Evolutionary conservation across 2,888 invertebrate species (phyloP), one percentile per base, ranked within the genome.

Genomic region (Crematogaster levior): DNA sequence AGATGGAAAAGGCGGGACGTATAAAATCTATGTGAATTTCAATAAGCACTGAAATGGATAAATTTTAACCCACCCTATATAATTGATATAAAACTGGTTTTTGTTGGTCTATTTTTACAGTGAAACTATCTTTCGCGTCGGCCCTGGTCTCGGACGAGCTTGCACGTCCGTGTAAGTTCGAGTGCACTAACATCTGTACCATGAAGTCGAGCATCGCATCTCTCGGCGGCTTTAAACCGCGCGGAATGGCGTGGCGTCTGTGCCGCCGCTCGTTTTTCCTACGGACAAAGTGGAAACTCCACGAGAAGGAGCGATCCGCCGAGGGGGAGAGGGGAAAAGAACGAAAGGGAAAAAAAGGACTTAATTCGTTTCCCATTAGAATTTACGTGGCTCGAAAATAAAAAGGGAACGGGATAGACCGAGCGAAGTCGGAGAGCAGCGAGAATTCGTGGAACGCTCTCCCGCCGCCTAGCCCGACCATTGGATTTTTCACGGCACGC

Each of bases 301-400:
- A 70, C 77, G 70, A 70, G 48, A 21, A 37, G 24, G 18, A 61
- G 18, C 73, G 60, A 60, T 48, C 21, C 56, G 34, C 12, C 56
- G 24, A 3, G 27, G 37, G 9, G 24, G 34, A 74, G 21, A 70
- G 63, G 24, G 27, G 24, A 53, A 34, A 48, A 66, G 34, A 46
- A n/a, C 46, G 53, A 43, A 37, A 68, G 40, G 80, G 51, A 48
- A 66, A 79, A 84, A 79, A 80, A 70, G 66, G 63, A 73, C 60
- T 82, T 85, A 84, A 87, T 83, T 84, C 82, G 87, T 83, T 75
- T 82, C 83, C 88, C 84, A 89, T 85, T 88, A 83, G 83, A 88
- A 85, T 88, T 85, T 84, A 83, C 83, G 84, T 77, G 82, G 82
- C 65, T 65, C 77, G 61, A 77, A 82, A 86, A 83, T 82, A 84